These are phyloP conservation scores for Limulus polyphemus DNA, from an alignment of 2,888 invertebrate species.

Conservation along the genomic window DNA sequence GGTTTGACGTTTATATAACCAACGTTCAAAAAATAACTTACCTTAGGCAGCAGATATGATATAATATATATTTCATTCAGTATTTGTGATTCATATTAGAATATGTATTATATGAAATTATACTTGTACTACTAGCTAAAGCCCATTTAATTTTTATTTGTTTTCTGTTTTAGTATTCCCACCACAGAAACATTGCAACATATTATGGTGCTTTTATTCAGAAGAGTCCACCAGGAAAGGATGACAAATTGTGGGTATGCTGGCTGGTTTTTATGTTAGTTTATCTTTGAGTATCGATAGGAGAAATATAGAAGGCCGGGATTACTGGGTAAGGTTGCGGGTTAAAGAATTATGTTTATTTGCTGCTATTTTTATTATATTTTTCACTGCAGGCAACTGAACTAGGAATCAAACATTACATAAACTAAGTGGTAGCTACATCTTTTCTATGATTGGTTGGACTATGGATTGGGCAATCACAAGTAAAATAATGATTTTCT, in stretches of 20 bases:
- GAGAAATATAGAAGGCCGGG: no score
- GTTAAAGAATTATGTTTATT: background rate
- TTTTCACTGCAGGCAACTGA: background rate
- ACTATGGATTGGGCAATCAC: no score
- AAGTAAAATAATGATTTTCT: no score
- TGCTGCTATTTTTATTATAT: conserved; percentile 3
- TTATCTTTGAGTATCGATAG: no score
- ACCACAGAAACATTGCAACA: conserved; percentile 98
- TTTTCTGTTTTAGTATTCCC: conserved; percentile 54
- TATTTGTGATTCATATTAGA: no score
- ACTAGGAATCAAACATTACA: no score
- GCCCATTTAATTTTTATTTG: conserved; percentile 38
- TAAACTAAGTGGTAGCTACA: no score
- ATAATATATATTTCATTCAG: no score
- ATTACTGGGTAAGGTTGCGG: background rate
- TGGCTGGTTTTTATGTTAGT: no score
- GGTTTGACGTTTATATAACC: background rate
- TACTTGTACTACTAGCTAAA: conserved; percentile 1
- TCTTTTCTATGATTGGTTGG: no score
- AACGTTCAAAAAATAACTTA: background rate
- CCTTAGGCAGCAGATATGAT: background rate
- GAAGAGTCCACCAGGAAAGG: conserved; percentile 95
- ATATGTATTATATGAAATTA: conserved; percentile 11
- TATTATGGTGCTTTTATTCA: conserved; percentile 99
- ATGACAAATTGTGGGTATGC: conserved; percentile 87